Conservation (phyloP, 1,140 invertebrate species). For the Apis florea region DNA sequence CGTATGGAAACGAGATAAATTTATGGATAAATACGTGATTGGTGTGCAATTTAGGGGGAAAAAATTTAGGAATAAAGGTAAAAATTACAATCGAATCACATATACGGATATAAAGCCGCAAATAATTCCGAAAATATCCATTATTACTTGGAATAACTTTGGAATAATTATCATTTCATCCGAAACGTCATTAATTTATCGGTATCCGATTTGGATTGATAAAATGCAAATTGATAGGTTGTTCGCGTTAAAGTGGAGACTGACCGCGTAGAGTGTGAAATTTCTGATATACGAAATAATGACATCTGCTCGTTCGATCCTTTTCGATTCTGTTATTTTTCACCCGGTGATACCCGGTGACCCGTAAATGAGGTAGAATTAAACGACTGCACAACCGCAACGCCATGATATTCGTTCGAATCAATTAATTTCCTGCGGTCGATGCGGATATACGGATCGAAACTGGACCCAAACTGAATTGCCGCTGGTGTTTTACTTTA, state of each 20-base stretch:
- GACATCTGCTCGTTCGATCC: neutral
- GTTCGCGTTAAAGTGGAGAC: neutral
- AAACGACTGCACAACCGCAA: constrained; percentile 1
- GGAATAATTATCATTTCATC: no score
- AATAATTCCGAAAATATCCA: no score
- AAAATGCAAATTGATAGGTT: neutral
- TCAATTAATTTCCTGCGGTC: constrained; percentile 24
- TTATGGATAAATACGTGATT: no score
- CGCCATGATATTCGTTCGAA: constrained; percentile 28
- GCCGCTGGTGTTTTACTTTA: neutral
- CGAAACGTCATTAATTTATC: no score
- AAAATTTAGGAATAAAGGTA: no score
- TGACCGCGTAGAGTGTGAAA: neutral
- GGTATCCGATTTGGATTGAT: neutral
- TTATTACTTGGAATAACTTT: no score
- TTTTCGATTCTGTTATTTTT: constrained; percentile 11
- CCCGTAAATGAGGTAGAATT: constrained; percentile 21
- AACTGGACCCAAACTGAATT: neutral
- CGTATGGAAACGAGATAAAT: no score
- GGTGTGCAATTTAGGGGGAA: no score
- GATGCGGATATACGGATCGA: neutral
- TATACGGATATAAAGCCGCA: no score
- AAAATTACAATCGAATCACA: no score
- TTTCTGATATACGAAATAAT: neutral
- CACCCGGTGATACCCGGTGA: neutral